Percentiles rank a stretch among this genome's conserved stretches.
Conservation (phyloP, 2,888 invertebrate species). For the Seira sanloemensis region DNA sequence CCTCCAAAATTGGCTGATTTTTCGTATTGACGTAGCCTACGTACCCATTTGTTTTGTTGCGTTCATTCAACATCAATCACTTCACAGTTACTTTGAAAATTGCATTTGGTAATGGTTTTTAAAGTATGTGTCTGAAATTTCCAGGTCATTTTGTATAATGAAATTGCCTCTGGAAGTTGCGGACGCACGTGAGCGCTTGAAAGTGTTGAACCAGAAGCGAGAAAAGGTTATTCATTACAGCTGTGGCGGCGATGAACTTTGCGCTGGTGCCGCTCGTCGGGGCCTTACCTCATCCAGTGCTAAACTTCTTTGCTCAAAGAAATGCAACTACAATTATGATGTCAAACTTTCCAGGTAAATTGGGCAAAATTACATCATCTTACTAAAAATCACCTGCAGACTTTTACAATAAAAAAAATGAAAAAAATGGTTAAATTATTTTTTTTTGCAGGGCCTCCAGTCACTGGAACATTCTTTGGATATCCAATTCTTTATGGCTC, state of each 20-base stretch:
- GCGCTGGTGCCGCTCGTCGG: conserved; percentile 68
- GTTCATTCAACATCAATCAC: too few relatives aligned
- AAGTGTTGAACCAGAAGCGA: conserved; percentile 57
- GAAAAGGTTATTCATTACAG: conserved; percentile 64
- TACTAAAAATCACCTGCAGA: background rate
- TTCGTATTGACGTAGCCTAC: too few relatives aligned
- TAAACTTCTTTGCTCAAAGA: conserved; percentile 61
- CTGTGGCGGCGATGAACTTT: conserved; percentile 68
- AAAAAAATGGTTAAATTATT: background rate
- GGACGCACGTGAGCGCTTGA: conserved; percentile 65
- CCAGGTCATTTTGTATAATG: conserved; percentile 67
- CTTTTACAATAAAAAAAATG: background rate
- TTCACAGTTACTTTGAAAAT: too few relatives aligned
- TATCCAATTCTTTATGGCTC: conserved; percentile 58
- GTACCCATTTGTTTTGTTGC: too few relatives aligned
- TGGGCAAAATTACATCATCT: background rate
- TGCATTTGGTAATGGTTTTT: too few relatives aligned
- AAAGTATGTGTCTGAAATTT: background rate
- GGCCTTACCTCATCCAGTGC: conserved; percentile 61
- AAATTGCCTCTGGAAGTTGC: conserved; percentile 64
- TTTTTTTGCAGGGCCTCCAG: conserved; percentile 47
- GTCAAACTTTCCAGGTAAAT: conserved; percentile 69
- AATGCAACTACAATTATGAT: conserved; percentile 68
- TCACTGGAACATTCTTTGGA: conserved; percentile 56
- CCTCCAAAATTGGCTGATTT: too few relatives aligned